Evolutionary conservation across 2,113 vertebrate genomes (phyloP).

Genomic region (Poeciliopsis occidentalis): DNA sequence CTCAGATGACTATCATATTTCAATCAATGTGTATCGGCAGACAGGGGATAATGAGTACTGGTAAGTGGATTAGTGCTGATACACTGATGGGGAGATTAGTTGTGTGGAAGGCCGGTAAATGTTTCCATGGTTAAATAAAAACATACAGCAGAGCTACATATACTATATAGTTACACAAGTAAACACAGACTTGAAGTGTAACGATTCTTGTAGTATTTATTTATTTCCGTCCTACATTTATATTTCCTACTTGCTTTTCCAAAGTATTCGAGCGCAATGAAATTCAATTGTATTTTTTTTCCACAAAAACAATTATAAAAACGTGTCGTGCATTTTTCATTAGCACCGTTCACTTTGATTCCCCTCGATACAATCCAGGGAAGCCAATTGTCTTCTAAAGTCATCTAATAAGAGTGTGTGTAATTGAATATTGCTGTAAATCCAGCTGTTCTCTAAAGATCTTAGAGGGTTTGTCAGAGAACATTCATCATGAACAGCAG

Average conservation of each 20-base stretch:
- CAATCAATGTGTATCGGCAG: conserved; percentile 67
- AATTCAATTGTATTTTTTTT: neutral
- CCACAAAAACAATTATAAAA: neutral
- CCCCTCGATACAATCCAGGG: neutral
- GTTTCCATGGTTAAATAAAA: conserved; percentile 45
- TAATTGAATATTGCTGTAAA: too few species aligned
- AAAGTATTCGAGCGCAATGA: neutral
- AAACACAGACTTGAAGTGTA: too few species aligned
- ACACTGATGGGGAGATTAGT: conserved; percentile 61
- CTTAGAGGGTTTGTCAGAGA: too few species aligned
- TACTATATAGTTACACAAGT: too few species aligned
- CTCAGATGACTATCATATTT: conserved; percentile 70
- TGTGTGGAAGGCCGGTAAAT: conserved; percentile 49
- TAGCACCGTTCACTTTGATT: neutral
- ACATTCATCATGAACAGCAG: too few species aligned
- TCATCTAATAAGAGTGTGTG: neutral
- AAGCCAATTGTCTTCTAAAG: neutral
- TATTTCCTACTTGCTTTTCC: neutral
- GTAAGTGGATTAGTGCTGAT: conserved; percentile 71
- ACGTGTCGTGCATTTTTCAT: neutral
- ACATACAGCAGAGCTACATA: too few species aligned
- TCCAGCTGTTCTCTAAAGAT: too few species aligned
- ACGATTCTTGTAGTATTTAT: too few species aligned
- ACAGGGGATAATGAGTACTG: conserved; percentile 59
- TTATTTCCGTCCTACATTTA: neutral